A percentile compares a stretch with the other conserved stretches of the same genome.
These are phyloP conservation scores for Acanthis flammea DNA, from an alignment of 2,797 vertebrate species.

Conservation along the genomic window DNA sequence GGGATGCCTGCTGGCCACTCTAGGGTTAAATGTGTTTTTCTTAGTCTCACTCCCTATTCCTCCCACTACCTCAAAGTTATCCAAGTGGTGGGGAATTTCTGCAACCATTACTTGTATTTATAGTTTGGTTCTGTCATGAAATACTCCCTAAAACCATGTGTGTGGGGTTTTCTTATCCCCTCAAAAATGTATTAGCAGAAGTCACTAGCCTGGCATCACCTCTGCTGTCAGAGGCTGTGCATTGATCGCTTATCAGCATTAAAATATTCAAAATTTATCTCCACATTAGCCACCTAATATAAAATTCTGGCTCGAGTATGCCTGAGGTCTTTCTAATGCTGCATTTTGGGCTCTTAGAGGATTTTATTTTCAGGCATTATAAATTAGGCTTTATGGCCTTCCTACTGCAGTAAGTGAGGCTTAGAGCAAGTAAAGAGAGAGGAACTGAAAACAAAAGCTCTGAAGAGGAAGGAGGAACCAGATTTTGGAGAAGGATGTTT, in stretches of 20 bases:
- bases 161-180: background rate
- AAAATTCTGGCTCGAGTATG: background rate
- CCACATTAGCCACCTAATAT: background rate
- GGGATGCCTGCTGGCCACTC: background rate
- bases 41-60: background rate
- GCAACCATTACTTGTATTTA: background rate
- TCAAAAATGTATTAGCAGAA: background rate
- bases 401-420: background rate
- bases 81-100: background rate
- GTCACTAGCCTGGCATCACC: background rate
- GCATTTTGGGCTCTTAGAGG: background rate
- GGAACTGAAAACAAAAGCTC: background rate
- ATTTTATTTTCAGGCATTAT: background rate
- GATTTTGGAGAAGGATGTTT: background rate
- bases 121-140: background rate
- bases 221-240: background rate
- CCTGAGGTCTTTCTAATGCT: background rate
- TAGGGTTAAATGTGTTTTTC: background rate
- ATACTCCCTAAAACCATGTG: background rate
- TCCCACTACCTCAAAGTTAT: background rate
- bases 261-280: constrained; percentile 15
- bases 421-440: background rate
- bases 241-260: background rate
- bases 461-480: background rate
- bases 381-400: background rate